Conservation (phyloP, 1,140 invertebrate genomes). For the Aphis craccivora region DNA sequence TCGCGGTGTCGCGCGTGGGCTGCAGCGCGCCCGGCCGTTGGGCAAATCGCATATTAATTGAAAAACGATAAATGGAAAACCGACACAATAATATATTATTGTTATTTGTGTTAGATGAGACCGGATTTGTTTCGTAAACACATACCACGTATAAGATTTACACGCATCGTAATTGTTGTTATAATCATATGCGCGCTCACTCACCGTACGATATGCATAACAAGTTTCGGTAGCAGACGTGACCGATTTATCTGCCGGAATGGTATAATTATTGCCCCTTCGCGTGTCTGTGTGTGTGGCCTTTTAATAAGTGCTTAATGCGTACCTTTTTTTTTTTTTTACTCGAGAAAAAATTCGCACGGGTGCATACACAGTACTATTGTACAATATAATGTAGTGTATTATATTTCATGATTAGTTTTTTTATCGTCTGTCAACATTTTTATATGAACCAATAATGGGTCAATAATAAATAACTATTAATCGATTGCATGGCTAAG, state of each 20-base stretch:
- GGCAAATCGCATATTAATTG: slow-evolving; percentile 20
- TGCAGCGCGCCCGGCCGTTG: neutral
- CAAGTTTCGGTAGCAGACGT: slow-evolving; percentile 37
- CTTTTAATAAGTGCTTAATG: neutral
- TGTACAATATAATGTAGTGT: too few relatives aligned
- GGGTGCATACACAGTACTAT: neutral
- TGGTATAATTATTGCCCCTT: neutral
- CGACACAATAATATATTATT: neutral
- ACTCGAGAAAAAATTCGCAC: neutral
- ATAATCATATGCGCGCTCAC: neutral
- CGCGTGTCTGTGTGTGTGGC: too few relatives aligned
- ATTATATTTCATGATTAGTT: neutral
- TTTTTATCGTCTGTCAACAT: neutral
- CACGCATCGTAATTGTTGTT: neutral
- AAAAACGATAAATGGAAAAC: slow-evolving; percentile 37
- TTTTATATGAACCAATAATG: neutral
- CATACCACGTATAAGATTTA: neutral
- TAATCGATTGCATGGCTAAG: neutral
- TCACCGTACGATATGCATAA: slow-evolving; percentile 29
- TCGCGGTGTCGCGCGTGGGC: neutral
- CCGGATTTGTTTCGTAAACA: slow-evolving; percentile 27
- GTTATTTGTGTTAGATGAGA: neutral
- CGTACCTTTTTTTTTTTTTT: neutral
- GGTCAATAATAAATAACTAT: neutral
- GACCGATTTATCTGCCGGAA: slow-evolving; percentile 4